A percentile compares a stretch with the other conserved stretches of the same genome.
phyloP scores from a whole-genome alignment of 2,113 vertebrate species.

The Odocoileus hemionus region DNA sequence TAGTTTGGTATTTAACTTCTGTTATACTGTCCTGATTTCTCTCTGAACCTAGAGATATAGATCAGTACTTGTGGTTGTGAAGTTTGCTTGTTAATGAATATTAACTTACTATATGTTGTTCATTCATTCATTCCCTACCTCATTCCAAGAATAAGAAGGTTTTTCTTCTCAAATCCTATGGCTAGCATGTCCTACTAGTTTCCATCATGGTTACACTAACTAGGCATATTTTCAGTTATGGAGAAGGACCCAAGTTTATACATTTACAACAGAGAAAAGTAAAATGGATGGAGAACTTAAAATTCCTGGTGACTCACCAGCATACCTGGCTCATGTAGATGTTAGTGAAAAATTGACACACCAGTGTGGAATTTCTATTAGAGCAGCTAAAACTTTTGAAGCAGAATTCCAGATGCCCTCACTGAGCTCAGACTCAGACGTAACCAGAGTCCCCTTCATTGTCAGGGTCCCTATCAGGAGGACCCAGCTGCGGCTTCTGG shows the following conservation, averaged over 20 bases:
- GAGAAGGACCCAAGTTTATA: neutral
- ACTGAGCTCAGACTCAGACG: neutral
- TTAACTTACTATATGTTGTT: neutral
- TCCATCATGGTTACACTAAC: neutral
- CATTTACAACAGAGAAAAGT: neutral
- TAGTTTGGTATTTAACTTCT: neutral
- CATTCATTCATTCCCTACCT: neutral
- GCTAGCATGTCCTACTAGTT: neutral
- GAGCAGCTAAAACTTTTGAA: neutral
- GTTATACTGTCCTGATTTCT: neutral
- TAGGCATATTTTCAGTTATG: neutral
- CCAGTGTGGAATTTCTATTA: neutral
- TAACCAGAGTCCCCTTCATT: neutral
- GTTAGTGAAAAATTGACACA: neutral
- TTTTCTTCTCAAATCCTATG: neutral
- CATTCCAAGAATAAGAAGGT: neutral
- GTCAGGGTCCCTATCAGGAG: neutral
- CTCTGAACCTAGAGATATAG: neutral
- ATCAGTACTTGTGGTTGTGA: neutral
- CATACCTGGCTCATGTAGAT: neutral
- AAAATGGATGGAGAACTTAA: neutral
- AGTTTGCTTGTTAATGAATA: neutral
- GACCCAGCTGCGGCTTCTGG: neutral
- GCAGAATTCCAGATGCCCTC: neutral
- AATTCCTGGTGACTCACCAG: neutral